Evolutionary conservation across 1,140 invertebrate genomes (phyloP).

Genomic region (Drosophila auraria): DNA sequence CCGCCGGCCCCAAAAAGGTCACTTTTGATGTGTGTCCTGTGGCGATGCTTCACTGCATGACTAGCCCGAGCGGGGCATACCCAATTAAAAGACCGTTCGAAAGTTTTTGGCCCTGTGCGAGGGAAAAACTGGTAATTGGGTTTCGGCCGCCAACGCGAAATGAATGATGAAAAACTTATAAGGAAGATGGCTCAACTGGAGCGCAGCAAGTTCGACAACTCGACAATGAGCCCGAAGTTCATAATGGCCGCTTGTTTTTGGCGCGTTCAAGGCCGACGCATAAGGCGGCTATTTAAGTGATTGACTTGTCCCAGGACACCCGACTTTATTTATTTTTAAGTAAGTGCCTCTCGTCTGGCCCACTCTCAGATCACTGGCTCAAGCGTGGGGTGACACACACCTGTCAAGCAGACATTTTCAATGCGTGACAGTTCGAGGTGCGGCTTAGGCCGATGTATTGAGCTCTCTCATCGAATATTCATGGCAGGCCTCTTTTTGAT

Average conservation of each 20-base stretch:
- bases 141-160: conserved; percentile 45
- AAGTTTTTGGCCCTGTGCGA: conserved; percentile 26
- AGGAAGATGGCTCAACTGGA: conserved; percentile 81
- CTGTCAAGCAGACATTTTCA: conserved; percentile 25
- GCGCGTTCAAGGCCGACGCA: conserved; percentile 43
- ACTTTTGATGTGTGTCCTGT: conserved; percentile 36
- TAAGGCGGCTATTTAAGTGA: conserved; percentile 49
- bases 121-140: conserved; percentile 63
- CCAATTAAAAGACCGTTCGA: conserved; percentile 63
- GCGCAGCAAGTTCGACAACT: conserved; percentile 85
- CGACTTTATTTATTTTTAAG: conserved; percentile 47
- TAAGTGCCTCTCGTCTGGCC: conserved; percentile 26
- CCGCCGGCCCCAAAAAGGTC: conserved; percentile 51
- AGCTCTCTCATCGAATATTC: conserved; percentile 32
- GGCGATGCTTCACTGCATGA: conserved; percentile 42
- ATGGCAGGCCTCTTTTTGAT: conserved; percentile 29
- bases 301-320: conserved; percentile 55
- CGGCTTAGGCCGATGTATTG: conserved; percentile 33
- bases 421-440: conserved; percentile 45
- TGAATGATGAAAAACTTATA: conserved; percentile 62
- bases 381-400: conserved; percentile 35
- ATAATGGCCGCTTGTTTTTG: conserved; percentile 40
- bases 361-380: conserved; percentile 1
- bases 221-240: conserved; percentile 85
- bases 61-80: conserved; percentile 2